These are phyloP conservation scores for Melieria crassipennis DNA, from an alignment of 2,888 invertebrate genomes.

Conservation along the genomic window DNA sequence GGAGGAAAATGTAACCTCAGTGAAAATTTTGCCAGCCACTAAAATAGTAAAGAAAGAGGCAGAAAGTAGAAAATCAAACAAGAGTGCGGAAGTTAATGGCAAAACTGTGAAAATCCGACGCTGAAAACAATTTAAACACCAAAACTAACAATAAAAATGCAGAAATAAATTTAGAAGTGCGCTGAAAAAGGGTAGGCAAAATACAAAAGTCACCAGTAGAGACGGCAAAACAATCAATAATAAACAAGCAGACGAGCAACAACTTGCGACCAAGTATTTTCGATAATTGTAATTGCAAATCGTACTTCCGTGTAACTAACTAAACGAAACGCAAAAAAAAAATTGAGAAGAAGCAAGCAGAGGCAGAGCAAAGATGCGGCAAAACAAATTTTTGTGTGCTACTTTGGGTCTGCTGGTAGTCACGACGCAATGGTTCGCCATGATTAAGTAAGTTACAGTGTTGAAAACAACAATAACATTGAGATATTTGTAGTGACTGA, in stretches of 20 bases:
- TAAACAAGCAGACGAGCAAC: not conserved
- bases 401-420: slow-evolving; percentile 20
- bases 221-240: not conserved
- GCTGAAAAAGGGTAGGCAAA: no score
- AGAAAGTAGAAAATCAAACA: no score
- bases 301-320: not conserved
- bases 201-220: not conserved
- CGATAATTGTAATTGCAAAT: no score
- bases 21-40: no score
- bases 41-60: no score
- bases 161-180: no score
- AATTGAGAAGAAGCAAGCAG: not conserved
- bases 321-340: not conserved
- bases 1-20: no score
- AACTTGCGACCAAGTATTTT: not conserved
- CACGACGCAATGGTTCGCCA: slow-evolving; percentile 18
- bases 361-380: slow-evolving; percentile 2
- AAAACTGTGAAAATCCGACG: no score
- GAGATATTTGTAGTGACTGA: not conserved
- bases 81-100: no score
- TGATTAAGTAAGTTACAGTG: slow-evolving; percentile 29
- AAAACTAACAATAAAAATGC: no score
- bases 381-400: slow-evolving; percentile 1
- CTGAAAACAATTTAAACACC: no score
- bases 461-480: slow-evolving; percentile 12